These are phyloP conservation scores for Hylia prasina DNA, from an alignment of 2,113 vertebrate species.

Conservation along the genomic window DNA sequence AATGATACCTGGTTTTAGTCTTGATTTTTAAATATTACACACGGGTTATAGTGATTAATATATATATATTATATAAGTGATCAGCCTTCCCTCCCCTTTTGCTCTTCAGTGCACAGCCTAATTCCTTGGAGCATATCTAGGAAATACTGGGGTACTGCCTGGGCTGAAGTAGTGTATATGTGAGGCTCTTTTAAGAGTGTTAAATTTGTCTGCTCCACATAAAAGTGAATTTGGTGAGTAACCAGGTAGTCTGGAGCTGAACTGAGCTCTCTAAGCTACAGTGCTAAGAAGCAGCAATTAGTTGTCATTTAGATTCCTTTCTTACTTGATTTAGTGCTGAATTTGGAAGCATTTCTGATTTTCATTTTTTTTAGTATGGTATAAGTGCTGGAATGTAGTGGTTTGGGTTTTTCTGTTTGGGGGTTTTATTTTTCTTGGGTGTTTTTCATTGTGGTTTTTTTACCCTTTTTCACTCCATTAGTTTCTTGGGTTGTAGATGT, in stretches of 20 bases:
- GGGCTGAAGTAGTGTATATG: neutral
- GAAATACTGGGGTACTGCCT: neutral
- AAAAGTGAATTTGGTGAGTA: neutral
- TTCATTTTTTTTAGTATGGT: neutral
- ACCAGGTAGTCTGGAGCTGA: neutral
- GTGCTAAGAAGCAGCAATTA: neutral
- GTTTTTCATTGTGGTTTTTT: neutral
- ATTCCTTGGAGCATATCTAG: neutral
- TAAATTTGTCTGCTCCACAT: neutral
- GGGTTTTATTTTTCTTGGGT: neutral
- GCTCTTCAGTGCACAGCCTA: neutral
- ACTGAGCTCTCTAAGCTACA: neutral
- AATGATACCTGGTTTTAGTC: conserved; percentile 72
- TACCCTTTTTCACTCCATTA: neutral
- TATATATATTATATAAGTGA: too few species aligned
- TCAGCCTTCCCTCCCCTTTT: neutral
- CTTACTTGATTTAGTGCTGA: neutral
- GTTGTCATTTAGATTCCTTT: neutral
- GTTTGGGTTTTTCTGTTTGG: neutral
- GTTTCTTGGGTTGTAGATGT: neutral
- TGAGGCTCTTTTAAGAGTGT: neutral
- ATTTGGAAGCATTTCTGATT: neutral
- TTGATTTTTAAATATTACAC: conserved; percentile 54
- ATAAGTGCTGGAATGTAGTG: neutral
- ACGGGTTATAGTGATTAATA: neutral